phyloP scores from a whole-genome alignment of 2,888 invertebrate species.

The Zaprionus lineosus region DNA sequence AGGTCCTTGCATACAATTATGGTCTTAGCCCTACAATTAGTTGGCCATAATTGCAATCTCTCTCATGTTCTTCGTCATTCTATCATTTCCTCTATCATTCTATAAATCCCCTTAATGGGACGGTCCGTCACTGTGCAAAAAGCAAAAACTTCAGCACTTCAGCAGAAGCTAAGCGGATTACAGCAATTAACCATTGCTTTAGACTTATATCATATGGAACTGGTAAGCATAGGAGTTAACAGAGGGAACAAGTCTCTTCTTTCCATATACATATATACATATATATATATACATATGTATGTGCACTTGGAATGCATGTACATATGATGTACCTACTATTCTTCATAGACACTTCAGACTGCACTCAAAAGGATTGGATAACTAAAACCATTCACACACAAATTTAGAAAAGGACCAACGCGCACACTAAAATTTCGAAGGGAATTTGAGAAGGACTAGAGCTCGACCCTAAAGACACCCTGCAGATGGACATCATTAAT shows the following conservation, averaged over 20 bases:
- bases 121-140: slow-evolving; percentile 16
- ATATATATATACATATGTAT: too few relatives aligned
- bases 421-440: too few relatives aligned
- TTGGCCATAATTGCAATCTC: slow-evolving; percentile 47
- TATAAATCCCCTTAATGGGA: too few relatives aligned
- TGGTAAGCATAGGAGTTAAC: slow-evolving; percentile 22
- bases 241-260: neutral
- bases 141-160: slow-evolving; percentile 48
- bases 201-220: slow-evolving; percentile 15
- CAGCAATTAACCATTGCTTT: slow-evolving; percentile 54
- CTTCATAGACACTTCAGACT: slow-evolving; percentile 35
- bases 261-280: too few relatives aligned
- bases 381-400: slow-evolving; percentile 33
- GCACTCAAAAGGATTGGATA: slow-evolving; percentile 56
- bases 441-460: too few relatives aligned
- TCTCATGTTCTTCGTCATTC: too few relatives aligned
- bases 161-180: slow-evolving; percentile 62
- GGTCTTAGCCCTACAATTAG: slow-evolving; percentile 51
- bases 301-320: too few relatives aligned
- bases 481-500: too few relatives aligned
- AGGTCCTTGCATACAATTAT: slow-evolving; percentile 49
- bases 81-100: too few relatives aligned
- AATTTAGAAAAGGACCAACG: slow-evolving; percentile 4
- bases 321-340: slow-evolving; percentile 20
- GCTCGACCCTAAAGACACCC: too few relatives aligned